These are phyloP conservation scores for Anguilla rostrata DNA, from an alignment of 2,113 vertebrate species.

Conservation along the genomic window DNA sequence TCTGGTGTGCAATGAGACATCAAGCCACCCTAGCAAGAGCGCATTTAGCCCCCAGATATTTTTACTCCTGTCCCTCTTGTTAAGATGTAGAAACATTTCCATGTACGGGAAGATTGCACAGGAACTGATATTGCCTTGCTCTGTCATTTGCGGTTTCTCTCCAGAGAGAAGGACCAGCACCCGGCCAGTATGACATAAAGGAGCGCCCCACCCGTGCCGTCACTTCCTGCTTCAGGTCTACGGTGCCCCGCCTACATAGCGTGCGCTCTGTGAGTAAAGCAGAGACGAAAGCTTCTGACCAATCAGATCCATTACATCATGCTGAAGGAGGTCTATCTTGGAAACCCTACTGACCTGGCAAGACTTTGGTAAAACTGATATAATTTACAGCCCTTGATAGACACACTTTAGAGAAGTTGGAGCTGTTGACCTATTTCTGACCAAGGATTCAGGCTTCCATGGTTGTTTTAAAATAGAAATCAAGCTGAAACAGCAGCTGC, in stretches of 20 bases:
- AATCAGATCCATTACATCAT: background rate
- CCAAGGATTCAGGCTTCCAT: background rate
- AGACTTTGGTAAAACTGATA: background rate
- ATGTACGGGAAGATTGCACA: background rate
- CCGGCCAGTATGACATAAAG: slow-evolving; percentile 70
- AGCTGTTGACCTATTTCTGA: background rate
- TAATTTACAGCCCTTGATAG: background rate
- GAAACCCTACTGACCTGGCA: background rate
- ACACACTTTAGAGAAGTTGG: background rate
- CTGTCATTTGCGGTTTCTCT: background rate
- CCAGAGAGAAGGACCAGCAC: slow-evolving; percentile 76
- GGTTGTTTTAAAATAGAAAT: background rate
- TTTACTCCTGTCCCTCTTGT: too few species aligned
- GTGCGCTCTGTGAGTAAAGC: slow-evolving; percentile 65
- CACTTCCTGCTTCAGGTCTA: slow-evolving; percentile 78
- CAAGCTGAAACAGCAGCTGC: background rate
- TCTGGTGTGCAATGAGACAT: too few species aligned
- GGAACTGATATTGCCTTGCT: background rate
- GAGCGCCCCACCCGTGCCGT: slow-evolving; percentile 42
- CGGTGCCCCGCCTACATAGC: slow-evolving; percentile 66
- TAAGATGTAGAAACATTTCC: too few species aligned
- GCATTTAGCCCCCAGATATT: too few species aligned
- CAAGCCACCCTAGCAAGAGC: too few species aligned
- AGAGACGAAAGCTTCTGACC: background rate
- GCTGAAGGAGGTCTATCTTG: background rate